phyloP scores from a whole-genome alignment of 2,113 vertebrate species.

The Callipepla californica region DNA sequence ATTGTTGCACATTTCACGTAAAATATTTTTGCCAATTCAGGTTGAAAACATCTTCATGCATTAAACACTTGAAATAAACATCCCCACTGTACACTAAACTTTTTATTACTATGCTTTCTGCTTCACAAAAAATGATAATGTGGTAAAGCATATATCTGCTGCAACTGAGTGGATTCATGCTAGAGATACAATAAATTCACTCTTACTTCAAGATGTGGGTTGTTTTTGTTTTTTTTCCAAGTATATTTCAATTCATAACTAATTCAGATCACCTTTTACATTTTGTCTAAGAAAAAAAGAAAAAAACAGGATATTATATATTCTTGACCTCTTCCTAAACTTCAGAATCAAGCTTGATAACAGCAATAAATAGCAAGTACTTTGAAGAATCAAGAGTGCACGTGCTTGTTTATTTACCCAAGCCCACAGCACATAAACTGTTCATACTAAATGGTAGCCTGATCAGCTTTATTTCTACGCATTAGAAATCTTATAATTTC shows the following conservation, averaged over 20 bases:
- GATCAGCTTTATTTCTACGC: conserved; percentile 11
- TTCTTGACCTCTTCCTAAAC: conserved; percentile 28
- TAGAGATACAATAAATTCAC: conserved; percentile 47
- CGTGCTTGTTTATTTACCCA: conserved; percentile 43
- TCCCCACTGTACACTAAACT: background rate
- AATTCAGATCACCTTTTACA: background rate
- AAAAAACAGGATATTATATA: background rate
- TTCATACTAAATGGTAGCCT: background rate
- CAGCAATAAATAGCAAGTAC: background rate
- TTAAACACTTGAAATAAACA: conserved; percentile 53
- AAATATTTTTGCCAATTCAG: conserved; percentile 21
- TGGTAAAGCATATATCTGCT: conserved; percentile 30
- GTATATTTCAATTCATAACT: background rate
- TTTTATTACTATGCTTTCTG: conserved; percentile 7
- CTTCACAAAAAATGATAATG: conserved; percentile 34
- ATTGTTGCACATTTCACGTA: conserved; percentile 40
- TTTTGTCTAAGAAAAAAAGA: background rate
- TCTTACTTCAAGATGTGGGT: background rate
- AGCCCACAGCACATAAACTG: conserved; percentile 8
- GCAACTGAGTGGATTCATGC: background rate
- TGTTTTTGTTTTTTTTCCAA: background rate
- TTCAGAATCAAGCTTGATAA: background rate
- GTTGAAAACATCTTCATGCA: conserved; percentile 60
- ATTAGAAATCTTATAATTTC: background rate
- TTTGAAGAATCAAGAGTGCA: conserved; percentile 25